Base-by-base conservation (phyloP, 2,797 vertebrate species). In the Euphonia xanthogaster region DNA sequence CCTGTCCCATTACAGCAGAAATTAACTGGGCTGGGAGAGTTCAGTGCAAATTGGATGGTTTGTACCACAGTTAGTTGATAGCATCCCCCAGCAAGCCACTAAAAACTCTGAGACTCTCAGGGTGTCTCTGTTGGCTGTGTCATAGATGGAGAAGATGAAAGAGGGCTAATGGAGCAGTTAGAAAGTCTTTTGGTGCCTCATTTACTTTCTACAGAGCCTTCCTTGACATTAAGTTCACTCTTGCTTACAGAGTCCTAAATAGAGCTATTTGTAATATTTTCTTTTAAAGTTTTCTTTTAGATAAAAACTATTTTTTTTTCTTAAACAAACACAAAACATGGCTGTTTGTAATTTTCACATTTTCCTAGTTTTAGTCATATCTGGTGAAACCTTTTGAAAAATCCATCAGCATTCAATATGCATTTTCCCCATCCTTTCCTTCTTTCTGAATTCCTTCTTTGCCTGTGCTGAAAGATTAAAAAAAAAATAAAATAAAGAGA, bases 101-200 rank as follows among this genome's bases (percentile, higher is more conserved):
- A 23, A 84, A 92, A 88, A 6, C 27, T 75, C 48, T 54, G 62
- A 84, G 79, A 51, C 83, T 88, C 73, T 82, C 51, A 22, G 70
- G 60, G n/a, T 93, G 88, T 54, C 88, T 79, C 47, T 90, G 77
- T 82, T 82, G 80, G 67, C 84, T 75, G 63, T 88, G 51, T 73
- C 76, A 75, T 57, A 94, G 92, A 89, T 87, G 66, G 48, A 76
- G 85, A 86, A 93, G 73, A 93, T 93, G 83, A 84, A 95, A 96
- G 84, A 85, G 63, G 53, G 79, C 73, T 94, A 95, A 94, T 93
- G 80, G 94, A 67, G 74, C 90, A 93, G 75, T 81, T 95, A 88
- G 54, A 70, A 95, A 84, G 51, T 51, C 76, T 90, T 94, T 88
- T 91, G 93, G 88, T 78, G 88, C 65, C 90, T 95, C 79, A 93